Percentiles rank a stretch among this genome's conserved stretches.
phyloP scores from a whole-genome alignment of 2,797 vertebrate genomes.

The Schizothorax lantsangensis region DNA sequence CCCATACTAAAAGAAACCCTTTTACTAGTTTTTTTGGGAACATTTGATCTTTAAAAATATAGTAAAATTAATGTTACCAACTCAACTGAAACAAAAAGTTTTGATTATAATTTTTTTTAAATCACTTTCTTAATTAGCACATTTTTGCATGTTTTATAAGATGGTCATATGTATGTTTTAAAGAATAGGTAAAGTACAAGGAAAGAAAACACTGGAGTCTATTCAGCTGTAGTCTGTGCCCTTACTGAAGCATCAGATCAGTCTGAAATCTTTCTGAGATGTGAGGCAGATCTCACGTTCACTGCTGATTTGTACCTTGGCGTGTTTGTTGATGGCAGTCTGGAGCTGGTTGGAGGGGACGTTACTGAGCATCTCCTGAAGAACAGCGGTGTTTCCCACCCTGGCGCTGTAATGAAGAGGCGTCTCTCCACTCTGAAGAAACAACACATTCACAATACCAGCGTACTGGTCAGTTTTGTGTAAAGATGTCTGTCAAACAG shows the following conservation, averaged over 20 bases:
- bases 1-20: background rate
- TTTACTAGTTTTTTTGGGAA: background rate
- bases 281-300: background rate
- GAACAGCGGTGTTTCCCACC: constrained; percentile 60
- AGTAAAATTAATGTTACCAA: background rate
- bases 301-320: constrained; percentile 52
- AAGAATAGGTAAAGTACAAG: background rate
- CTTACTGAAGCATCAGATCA: background rate
- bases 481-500: background rate
- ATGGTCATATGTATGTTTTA: background rate
- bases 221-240: too few species aligned
- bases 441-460: background rate
- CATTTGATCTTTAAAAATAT: background rate
- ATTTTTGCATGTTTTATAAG: background rate
- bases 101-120: too few species aligned
- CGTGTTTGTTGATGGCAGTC: constrained; percentile 65
- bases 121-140: background rate
- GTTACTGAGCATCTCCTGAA: constrained; percentile 62
- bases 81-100: background rate
- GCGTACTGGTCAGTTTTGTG: background rate
- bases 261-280: background rate
- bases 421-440: constrained; percentile 56
- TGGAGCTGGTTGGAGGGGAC: constrained; percentile 56
- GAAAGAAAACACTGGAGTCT: background rate
- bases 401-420: constrained; percentile 65